Evolutionary conservation across 2,797 vertebrate genomes (phyloP).

Genomic region (Echiichthys vipera): DNA sequence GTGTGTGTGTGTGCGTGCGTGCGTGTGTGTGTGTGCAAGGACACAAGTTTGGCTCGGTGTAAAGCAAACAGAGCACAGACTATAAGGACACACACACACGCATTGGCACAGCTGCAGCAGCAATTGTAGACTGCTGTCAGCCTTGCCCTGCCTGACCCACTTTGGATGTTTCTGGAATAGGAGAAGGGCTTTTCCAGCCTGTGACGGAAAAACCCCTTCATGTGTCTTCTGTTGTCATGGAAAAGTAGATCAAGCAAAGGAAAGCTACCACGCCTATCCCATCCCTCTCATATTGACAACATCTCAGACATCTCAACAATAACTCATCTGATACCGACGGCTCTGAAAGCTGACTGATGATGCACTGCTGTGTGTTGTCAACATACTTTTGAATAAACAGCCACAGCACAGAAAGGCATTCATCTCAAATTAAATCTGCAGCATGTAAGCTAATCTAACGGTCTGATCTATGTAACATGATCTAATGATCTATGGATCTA

Average conservation of each 20-base stretch:
- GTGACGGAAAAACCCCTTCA: constrained; percentile 50
- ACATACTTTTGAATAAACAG: constrained; percentile 38
- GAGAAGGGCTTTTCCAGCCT: constrained; percentile 82
- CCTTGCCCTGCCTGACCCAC: constrained; percentile 83
- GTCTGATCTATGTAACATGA: constrained; percentile 60
- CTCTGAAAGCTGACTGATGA: constrained; percentile 36
- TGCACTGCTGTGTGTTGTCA: constrained; percentile 31
- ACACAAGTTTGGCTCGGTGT: constrained; percentile 37
- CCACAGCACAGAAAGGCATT: neutral
- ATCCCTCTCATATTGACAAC: constrained; percentile 35
- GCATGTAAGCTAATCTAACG: constrained; percentile 60
- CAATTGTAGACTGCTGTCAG: constrained; percentile 76
- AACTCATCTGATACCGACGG: constrained; percentile 29
- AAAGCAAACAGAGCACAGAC: constrained; percentile 38
- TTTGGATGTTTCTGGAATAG: constrained; percentile 82
- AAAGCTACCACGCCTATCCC: neutral
- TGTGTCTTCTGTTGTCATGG: constrained; percentile 50
- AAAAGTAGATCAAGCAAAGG: constrained; percentile 40
- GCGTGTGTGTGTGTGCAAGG: neutral
- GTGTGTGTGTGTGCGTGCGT: neutral
- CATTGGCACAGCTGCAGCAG: constrained; percentile 65
- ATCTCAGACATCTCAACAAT: constrained; percentile 44
- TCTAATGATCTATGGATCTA: constrained; percentile 70
- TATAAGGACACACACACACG: constrained; percentile 31
- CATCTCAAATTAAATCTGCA: constrained; percentile 40